Evolutionary conservation across 2,113 vertebrate genomes (phyloP), one percentile per base, ranked within the genome.

Genomic region (Pachyramphus minor): DNA sequence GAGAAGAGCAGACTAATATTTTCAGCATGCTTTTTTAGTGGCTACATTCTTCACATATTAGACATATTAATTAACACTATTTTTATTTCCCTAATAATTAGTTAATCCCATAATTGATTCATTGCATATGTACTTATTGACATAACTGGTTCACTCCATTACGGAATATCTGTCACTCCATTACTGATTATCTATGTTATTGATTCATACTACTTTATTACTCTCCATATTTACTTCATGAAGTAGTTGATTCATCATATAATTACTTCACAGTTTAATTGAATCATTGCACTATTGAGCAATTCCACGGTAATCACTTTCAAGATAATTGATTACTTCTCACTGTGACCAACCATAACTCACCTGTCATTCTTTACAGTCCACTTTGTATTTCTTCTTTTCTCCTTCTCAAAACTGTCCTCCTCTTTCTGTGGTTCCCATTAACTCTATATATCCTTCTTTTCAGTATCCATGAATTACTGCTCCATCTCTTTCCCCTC

Each of bases 191-290:
- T 86, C 53, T 90, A 33, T 86, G 35, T 49, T 95, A 82, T 45
- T 33, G 74, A 76, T 93, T 84, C 56, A 64, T 89, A 75, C 67
- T 92, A 75, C 19, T 84, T 84, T 93, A n/a, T 93, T 95, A 91
- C 39, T 81, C 35, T 91, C 42, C 37, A 5, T 94, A 76, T 93
- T 94, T 96, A 69, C 49, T 92, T 78, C 64, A 53, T 78, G 18
- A 14, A 71, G 18, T 72, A 64, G 68, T 89, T 64, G 27, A 82
- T 89, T 84, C 69, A 56, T 95, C 69, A 84, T 89, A 53, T 81
- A 95, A 75, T 93, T 91, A 90, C 69, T 95, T 81, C 77, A 73
- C 25, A 60, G 25, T 66, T 79, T 96, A 95, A 94, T 79, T 90
- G 50, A 92, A 72, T 82, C 28, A 5, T 89, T 72, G 25, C 69